A percentile compares a stretch with the other conserved stretches of the same genome.
Conservation (phyloP, 2,888 invertebrate genomes). For the Urechis unicinctus region DNA sequence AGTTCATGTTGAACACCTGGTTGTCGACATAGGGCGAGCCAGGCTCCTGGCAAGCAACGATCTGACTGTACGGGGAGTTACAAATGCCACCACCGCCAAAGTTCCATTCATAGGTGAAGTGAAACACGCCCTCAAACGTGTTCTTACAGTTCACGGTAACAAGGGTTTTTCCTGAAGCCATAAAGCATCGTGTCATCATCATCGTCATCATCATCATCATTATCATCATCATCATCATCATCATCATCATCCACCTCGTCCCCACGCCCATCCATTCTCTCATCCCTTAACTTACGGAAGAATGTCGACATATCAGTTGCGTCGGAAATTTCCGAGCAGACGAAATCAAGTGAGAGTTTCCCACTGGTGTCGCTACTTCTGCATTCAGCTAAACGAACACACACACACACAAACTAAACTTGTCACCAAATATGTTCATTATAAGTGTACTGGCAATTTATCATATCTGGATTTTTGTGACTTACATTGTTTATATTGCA, state of each 20-base stretch:
- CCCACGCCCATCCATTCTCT: too few relatives aligned
- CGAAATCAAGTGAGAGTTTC: conserved; percentile 9
- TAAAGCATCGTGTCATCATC: too few relatives aligned
- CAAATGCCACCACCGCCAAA: conserved; percentile 56
- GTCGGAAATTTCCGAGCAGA: conserved; percentile 10
- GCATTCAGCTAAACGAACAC: neutral
- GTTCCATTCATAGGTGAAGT: conserved; percentile 43
- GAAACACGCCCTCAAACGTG: conserved; percentile 46
- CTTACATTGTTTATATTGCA: conserved; percentile 24
- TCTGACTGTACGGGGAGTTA: conserved; percentile 75
- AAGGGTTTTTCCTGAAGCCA: conserved; percentile 25
- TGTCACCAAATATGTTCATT: too few relatives aligned
- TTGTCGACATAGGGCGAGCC: conserved; percentile 95
- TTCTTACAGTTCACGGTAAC: conserved; percentile 42
- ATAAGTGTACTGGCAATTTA: too few relatives aligned
- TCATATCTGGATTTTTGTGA: too few relatives aligned
- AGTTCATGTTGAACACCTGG: conserved; percentile 92
- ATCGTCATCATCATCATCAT: too few relatives aligned
- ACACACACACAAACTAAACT: too few relatives aligned
- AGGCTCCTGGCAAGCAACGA: conserved; percentile 87
- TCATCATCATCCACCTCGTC: too few relatives aligned
- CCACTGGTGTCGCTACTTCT: neutral
- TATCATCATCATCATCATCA: too few relatives aligned
- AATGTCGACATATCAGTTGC: conserved; percentile 12
- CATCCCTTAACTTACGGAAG: conserved; percentile 17